Conservation (phyloP, 2,113 vertebrate species). For the Myotis lucifugus region DNA sequence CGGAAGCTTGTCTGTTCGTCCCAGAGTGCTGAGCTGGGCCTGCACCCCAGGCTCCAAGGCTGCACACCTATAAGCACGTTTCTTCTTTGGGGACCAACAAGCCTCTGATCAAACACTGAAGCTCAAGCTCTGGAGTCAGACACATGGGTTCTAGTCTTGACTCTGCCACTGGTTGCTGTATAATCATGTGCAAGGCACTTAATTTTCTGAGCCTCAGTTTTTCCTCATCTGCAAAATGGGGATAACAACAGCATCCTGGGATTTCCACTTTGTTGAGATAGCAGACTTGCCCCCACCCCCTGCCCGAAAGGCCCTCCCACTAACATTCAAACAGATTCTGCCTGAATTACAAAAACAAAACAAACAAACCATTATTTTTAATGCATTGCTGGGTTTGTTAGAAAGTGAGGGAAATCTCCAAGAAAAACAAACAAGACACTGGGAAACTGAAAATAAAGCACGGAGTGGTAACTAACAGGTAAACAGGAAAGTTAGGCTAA, state of each 20-base stretch:
- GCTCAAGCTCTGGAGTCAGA: not conserved
- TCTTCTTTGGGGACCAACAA: not conserved
- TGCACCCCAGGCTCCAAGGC: not conserved
- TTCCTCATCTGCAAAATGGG: slow-evolving; percentile 19
- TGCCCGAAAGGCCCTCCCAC: not conserved
- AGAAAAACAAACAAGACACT: not conserved
- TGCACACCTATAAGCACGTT: not conserved
- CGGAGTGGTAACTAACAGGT: not conserved
- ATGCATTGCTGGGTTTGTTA: not conserved
- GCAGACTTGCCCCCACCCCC: too few relatives aligned
- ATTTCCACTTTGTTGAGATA: not conserved
- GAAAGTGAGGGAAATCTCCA: not conserved
- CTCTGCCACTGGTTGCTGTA: not conserved
- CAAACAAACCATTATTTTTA: not conserved
- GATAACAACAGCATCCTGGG: not conserved
- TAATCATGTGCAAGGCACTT: not conserved
- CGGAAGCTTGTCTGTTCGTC: not conserved
- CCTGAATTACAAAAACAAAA: not conserved
- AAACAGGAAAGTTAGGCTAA: not conserved
- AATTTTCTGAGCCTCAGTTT: not conserved
- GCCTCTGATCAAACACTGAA: not conserved
- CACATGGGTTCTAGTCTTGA: not conserved
- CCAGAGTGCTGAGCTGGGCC: not conserved
- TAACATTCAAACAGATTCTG: not conserved
- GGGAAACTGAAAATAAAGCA: not conserved